phyloP scores from a whole-genome alignment of 2,797 vertebrate species.

The Pangasius macronema region DNA sequence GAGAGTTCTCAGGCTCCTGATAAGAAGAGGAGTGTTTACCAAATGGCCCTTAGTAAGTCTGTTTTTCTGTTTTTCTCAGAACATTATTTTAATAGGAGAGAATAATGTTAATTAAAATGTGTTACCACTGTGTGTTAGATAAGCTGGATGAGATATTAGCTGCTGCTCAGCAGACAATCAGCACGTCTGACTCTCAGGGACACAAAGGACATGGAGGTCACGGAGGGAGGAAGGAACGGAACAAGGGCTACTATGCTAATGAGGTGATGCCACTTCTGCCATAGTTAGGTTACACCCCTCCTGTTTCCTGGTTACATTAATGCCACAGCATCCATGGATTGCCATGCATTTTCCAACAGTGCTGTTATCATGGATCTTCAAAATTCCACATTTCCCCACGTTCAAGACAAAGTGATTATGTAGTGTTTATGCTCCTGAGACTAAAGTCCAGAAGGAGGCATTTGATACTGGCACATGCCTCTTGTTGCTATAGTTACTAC shows the following conservation, averaged over 20 bases:
- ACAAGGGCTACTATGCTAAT: conserved; percentile 69
- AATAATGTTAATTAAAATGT: neutral
- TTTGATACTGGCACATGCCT: conserved; percentile 26
- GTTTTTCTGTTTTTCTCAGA: conserved; percentile 15
- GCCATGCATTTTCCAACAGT: neutral
- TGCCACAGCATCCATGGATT: neutral
- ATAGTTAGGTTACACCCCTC: neutral
- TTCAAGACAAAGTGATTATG: neutral
- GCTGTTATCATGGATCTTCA: neutral
- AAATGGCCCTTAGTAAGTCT: conserved; percentile 92
- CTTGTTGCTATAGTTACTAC: conserved; percentile 36
- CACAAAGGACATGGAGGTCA: conserved; percentile 82
- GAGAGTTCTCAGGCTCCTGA: conserved; percentile 85
- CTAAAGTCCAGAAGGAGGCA: conserved; percentile 24
- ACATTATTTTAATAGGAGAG: neutral
- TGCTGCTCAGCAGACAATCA: conserved; percentile 91
- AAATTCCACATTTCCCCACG: neutral
- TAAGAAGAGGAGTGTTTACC: conserved; percentile 93
- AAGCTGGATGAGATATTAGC: conserved; percentile 94
- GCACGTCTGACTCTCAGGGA: conserved; percentile 83
- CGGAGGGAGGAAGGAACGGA: conserved; percentile 77
- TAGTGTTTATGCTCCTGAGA: conserved; percentile 15
- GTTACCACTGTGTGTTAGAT: conserved; percentile 68
- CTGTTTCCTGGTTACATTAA: neutral
- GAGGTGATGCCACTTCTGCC: conserved; percentile 40